Percentiles rank a stretch among this genome's conserved stretches.
These are phyloP conservation scores for Bos javanicus DNA, from an alignment of 2,113 vertebrate genomes.

Conservation along the genomic window DNA sequence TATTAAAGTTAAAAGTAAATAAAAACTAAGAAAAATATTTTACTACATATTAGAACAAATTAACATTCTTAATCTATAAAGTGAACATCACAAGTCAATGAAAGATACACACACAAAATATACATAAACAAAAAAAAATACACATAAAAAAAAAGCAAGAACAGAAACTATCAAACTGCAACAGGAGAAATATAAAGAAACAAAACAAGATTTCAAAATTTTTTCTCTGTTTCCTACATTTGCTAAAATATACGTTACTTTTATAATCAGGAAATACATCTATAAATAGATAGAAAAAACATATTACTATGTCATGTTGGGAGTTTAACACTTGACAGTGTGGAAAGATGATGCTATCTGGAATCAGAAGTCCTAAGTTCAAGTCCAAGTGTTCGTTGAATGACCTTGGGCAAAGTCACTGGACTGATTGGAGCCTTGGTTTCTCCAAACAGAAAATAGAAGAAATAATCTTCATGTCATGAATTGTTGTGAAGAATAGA, in stretches of 20 bases:
- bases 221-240: conserved; percentile 1
- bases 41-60: background rate
- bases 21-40: conserved; percentile 15
- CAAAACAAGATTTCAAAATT: background rate
- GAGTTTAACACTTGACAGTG: background rate
- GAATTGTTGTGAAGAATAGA: background rate
- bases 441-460: conserved; percentile 6
- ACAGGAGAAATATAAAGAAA: background rate
- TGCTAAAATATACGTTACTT: background rate
- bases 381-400: background rate
- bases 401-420: background rate
- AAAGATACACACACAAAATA: background rate
- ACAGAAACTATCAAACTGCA: background rate
- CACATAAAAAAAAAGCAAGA: background rate
- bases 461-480: background rate
- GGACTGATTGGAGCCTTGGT: background rate
- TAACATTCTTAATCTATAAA: background rate
- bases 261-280: background rate
- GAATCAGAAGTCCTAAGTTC: background rate
- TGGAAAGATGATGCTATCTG: background rate
- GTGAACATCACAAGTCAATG: background rate
- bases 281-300: background rate
- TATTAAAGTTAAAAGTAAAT: conserved; percentile 27
- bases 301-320: background rate
- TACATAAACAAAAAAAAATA: background rate